A percentile compares a stretch with the other conserved stretches of the same genome.
Evolutionary conservation across 1,140 invertebrate species (phyloP).

Genomic region (Brachionus rubens): DNA sequence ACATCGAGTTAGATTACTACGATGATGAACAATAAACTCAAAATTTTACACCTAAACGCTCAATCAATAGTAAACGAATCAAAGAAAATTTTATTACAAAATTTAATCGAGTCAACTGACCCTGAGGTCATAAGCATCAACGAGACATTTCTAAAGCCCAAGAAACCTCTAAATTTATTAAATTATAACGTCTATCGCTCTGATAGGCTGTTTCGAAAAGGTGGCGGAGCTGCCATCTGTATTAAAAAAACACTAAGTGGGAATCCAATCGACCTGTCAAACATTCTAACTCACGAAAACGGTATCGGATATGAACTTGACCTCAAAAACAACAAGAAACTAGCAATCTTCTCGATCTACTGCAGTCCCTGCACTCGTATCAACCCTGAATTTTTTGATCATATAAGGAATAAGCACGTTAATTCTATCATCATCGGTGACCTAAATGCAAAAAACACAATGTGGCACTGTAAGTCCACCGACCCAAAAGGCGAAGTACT

Average conservation of each 20-base stretch:
- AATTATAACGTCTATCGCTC: slow-evolving; percentile 6
- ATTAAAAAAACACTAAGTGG: slow-evolving; percentile 1
- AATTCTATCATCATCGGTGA: not conserved
- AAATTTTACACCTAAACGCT: slow-evolving; percentile 15
- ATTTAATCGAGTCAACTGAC: not conserved
- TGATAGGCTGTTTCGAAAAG: not conserved
- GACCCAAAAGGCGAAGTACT: too few species aligned
- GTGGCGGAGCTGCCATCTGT: not conserved
- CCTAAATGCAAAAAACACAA: not conserved
- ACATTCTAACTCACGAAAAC: not conserved
- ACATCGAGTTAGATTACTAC: slow-evolving; percentile 15
- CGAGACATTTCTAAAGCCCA: slow-evolving; percentile 1
- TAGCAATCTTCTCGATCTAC: slow-evolving; percentile 4
- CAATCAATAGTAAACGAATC: slow-evolving; percentile 19
- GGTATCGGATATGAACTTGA: not conserved
- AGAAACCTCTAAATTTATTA: not conserved
- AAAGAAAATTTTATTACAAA: not conserved
- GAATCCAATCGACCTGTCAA: not conserved
- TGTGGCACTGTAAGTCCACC: not conserved
- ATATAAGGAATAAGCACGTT: not conserved
- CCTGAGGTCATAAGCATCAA: not conserved
- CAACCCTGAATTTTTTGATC: not conserved
- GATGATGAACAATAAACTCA: slow-evolving; percentile 4
- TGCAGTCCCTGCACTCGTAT: not conserved
- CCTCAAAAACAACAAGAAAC: slow-evolving; percentile 1